phyloP scores from a whole-genome alignment of 2,113 vertebrate species.

The Galeopterus variegatus region DNA sequence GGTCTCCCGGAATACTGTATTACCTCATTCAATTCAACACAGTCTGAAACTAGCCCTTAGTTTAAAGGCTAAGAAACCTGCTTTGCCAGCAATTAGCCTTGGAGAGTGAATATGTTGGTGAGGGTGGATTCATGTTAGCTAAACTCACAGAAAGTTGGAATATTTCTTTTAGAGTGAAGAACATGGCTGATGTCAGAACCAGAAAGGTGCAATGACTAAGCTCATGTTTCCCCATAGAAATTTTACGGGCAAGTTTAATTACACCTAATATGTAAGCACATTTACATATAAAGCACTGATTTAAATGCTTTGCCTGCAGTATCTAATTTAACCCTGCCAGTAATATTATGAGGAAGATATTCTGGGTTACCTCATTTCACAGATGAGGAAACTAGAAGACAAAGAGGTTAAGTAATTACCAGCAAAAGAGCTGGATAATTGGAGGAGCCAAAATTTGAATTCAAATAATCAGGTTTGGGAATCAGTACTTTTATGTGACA shows the following conservation, averaged over 20 bases:
- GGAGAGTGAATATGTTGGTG: slow-evolving; percentile 2
- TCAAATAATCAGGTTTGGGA: background rate
- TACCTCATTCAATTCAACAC: slow-evolving; percentile 28
- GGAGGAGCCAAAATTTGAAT: slow-evolving; percentile 7
- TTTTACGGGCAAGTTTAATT: background rate
- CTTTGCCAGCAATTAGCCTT: slow-evolving; percentile 36
- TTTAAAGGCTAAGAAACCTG: slow-evolving; percentile 62
- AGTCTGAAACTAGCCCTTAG: slow-evolving; percentile 37
- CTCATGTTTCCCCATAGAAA: background rate
- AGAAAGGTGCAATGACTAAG: background rate
- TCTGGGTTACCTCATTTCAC: slow-evolving; percentile 60
- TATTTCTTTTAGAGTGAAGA: background rate
- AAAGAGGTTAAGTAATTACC: slow-evolving; percentile 15
- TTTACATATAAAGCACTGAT: background rate
- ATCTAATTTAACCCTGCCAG: slow-evolving; percentile 1
- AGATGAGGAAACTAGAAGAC: slow-evolving; percentile 58
- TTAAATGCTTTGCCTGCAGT: background rate
- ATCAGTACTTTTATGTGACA: background rate
- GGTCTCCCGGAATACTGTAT: slow-evolving; percentile 40
- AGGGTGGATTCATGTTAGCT: background rate
- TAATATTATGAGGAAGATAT: background rate
- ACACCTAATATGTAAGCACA: background rate
- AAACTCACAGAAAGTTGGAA: background rate
- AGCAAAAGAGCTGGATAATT: slow-evolving; percentile 23
- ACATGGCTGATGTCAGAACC: background rate